Evolutionary conservation across 2,113 vertebrate species (phyloP), one percentile per base, ranked within the genome.

Genomic region (Hemiprocne comata): DNA sequence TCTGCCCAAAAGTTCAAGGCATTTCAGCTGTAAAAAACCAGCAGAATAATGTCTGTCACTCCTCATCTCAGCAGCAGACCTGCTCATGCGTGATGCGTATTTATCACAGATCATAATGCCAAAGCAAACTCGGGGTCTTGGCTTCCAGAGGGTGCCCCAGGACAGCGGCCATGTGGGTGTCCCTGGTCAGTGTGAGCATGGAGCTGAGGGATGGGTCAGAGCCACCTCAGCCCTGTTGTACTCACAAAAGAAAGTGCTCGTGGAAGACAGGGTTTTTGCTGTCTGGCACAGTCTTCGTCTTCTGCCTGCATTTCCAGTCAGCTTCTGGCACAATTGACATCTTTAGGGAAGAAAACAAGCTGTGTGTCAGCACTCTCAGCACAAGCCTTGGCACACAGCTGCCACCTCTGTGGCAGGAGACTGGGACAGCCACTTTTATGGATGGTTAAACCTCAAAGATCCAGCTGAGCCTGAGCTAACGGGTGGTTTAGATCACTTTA

Each of bases 201-300:
- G 54, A 0, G 12, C 54, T 38, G 46, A 28, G 2, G 5, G 12
- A 4, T 7, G 44, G 72, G 28, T 42, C 64, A 44, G 70, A 51
- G 87, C 54, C 44, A 21, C 31, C 44, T 13, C 90, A 75, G 77
- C 55, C 67, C 66, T 29, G 23, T 50, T 69, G 28, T 80, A 98
- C 98, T 98, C 95, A 98, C 98, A 98, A 97, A 53, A 97, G 83
- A 85, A 98, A 98, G 69, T 93, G 97, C 94, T 98, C 97, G 0
- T 97, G 97, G 95, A 98, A 98, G 80, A 97, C 54, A 0, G 98
- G 98, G 60, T 97, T 96, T 87, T 96, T 97, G 95, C 93, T 97
- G 91, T 90, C 97, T 24, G 62, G 82, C 33, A 98, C 24, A 2
- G 96, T 98, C 97, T 97, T 97, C 0, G 98, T 98, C 93, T 97